A percentile compares a stretch with the other conserved stretches of the same genome.
phyloP scores from a whole-genome alignment of 1,140 invertebrate species.

The Euura saliciscinereae region DNA sequence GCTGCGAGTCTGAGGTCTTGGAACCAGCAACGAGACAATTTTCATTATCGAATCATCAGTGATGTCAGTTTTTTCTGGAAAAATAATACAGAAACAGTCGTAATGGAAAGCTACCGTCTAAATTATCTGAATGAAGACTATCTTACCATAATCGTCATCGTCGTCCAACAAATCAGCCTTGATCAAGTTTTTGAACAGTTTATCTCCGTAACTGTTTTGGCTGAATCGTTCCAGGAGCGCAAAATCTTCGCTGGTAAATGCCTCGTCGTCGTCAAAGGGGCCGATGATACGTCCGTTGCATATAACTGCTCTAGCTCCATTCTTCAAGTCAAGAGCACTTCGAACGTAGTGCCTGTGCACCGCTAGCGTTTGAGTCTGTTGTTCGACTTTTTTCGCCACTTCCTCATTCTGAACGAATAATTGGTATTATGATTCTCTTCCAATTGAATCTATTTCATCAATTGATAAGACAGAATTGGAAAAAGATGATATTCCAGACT shows the following conservation, averaged over 20 bases:
- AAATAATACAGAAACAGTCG: slow-evolving; percentile 21
- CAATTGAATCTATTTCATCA: too few relatives aligned
- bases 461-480: not conserved
- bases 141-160: slow-evolving; percentile 60
- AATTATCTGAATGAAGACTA: slow-evolving; percentile 9
- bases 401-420: slow-evolving; percentile 30
- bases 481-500: slow-evolving; percentile 1
- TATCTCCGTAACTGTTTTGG: slow-evolving; percentile 77
- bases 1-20: slow-evolving; percentile 68
- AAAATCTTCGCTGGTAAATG: slow-evolving; percentile 92
- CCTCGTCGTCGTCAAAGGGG: slow-evolving; percentile 77
- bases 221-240: slow-evolving; percentile 83
- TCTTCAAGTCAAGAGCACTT: slow-evolving; percentile 57
- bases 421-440: too few relatives aligned
- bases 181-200: slow-evolving; percentile 71
- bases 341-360: slow-evolving; percentile 61
- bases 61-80: slow-evolving; percentile 52
- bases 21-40: slow-evolving; percentile 71
- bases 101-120: too few relatives aligned
- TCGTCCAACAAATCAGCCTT: slow-evolving; percentile 55
- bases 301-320: slow-evolving; percentile 72
- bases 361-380: slow-evolving; percentile 54
- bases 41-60: slow-evolving; percentile 74
- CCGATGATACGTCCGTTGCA: slow-evolving; percentile 93
- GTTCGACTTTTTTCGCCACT: slow-evolving; percentile 41